These are phyloP conservation scores for Labeo rohita DNA, from an alignment of 2,113 vertebrate genomes.

Conservation along the genomic window DNA sequence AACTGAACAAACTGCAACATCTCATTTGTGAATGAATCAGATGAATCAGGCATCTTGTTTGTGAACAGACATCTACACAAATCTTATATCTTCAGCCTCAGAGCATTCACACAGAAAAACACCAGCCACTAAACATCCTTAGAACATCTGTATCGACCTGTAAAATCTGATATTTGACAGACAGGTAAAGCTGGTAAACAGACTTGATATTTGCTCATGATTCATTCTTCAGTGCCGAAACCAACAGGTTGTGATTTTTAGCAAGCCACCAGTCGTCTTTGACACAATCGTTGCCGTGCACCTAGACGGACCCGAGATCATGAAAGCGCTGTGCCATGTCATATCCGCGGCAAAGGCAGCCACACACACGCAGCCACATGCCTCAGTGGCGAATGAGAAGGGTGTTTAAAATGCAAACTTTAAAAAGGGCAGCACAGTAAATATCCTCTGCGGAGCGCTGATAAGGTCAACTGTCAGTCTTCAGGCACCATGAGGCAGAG, in stretches of 20 bases:
- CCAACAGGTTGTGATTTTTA: slow-evolving; percentile 36
- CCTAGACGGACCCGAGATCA: slow-evolving; percentile 2
- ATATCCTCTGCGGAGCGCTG: slow-evolving; percentile 53
- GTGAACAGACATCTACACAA: not conserved
- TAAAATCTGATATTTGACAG: not conserved
- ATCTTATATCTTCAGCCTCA: not conserved
- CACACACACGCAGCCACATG: not conserved
- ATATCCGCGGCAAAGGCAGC: slow-evolving; percentile 31
- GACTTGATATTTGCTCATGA: slow-evolving; percentile 47
- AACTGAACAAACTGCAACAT: not conserved
- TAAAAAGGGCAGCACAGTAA: slow-evolving; percentile 51
- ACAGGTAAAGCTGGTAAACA: slow-evolving; percentile 24
- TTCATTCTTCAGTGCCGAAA: slow-evolving; percentile 25
- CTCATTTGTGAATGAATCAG: not conserved
- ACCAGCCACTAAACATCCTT: not conserved
- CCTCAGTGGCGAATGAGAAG: not conserved
- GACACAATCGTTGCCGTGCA: not conserved
- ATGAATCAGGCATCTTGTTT: not conserved
- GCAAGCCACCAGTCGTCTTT: slow-evolving; percentile 20
- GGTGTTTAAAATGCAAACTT: slow-evolving; percentile 53
- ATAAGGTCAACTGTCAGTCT: slow-evolving; percentile 64
- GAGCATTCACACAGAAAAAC: not conserved
- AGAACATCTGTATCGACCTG: not conserved
- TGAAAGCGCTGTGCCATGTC: slow-evolving; percentile 22
- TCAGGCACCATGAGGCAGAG: slow-evolving; percentile 35